phyloP scores from a whole-genome alignment of 2,113 vertebrate species.

The Corythornis madagascariensis region DNA sequence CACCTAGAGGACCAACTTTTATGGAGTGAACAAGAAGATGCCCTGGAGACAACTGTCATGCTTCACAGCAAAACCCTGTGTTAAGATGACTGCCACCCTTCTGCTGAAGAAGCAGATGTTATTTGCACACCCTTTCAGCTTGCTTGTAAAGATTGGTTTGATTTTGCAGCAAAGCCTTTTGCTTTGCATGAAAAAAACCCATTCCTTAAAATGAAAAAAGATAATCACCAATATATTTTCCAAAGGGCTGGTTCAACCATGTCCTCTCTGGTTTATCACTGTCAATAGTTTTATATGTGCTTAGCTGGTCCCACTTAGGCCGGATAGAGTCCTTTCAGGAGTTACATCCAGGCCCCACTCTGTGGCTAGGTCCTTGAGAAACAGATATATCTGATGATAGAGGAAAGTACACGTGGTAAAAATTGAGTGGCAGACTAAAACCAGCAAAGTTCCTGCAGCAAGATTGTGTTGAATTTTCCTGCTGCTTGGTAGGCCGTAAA shows the following conservation, averaged over 20 bases:
- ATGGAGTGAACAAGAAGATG: not conserved
- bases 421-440: not conserved
- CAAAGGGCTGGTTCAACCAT: not conserved
- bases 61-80: not conserved
- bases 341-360: not conserved
- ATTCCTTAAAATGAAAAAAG: not conserved
- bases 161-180: not conserved
- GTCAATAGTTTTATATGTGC: not conserved
- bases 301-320: not conserved
- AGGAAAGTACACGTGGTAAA: not conserved
- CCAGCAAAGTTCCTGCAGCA: not conserved
- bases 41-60: not conserved
- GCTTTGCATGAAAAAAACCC: not conserved
- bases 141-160: not conserved
- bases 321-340: not conserved
- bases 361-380: not conserved
- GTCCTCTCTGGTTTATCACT: not conserved
- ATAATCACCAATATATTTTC: not conserved
- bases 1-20: not conserved
- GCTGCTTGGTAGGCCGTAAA: not conserved
- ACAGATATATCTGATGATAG: not conserved
- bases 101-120: not conserved
- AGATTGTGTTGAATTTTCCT: not conserved
- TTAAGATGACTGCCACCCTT: not conserved
- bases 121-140: not conserved